These are phyloP conservation scores for Ariolimax columbianus DNA, from an alignment of 2,888 invertebrate species.

Conservation along the genomic window DNA sequence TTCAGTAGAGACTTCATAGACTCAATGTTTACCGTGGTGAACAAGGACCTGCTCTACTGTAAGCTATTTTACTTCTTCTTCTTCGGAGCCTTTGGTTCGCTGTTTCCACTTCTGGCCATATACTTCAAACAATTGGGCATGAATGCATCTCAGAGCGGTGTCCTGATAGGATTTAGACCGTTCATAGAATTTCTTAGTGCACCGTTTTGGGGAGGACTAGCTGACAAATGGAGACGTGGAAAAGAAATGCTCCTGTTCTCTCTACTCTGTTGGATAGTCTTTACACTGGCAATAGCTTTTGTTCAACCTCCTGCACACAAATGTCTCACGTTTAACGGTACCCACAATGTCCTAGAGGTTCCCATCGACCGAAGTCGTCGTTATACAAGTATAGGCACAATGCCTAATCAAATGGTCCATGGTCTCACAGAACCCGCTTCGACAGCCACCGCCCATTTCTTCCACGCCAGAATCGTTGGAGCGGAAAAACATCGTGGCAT, in stretches of 20 bases:
- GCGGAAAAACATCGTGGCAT: neutral
- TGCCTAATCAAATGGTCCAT: neutral
- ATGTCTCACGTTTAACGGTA: conserved; percentile 86
- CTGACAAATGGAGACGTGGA: conserved; percentile 85
- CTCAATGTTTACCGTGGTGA: conserved; percentile 68
- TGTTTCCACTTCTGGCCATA: conserved; percentile 97
- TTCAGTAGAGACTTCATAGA: conserved; percentile 68
- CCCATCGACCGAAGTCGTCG: conserved; percentile 49
- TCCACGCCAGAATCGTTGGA: neutral
- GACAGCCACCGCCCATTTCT: neutral
- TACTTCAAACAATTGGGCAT: conserved; percentile 99
- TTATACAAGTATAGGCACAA: conserved; percentile 16
- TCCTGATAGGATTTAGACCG: conserved; percentile 92
- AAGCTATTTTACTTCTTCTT: conserved; percentile 99
- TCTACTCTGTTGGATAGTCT: conserved; percentile 95
- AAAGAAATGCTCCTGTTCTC: conserved; percentile 91
- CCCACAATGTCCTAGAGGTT: conserved; percentile 80
- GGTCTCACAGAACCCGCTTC: neutral
- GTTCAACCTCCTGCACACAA: conserved; percentile 94
- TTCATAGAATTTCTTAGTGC: conserved; percentile 98
- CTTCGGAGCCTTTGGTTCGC: conserved; percentile 98
- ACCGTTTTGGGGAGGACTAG: conserved; percentile 98
- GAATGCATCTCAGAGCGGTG: conserved; percentile 96
- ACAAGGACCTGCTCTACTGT: conserved; percentile 86
- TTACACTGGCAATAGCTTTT: conserved; percentile 96